A percentile compares a stretch with the other conserved stretches of the same genome.
phyloP scores from a whole-genome alignment of 2,113 vertebrate genomes.

The Nothoprocta pentlandii region DNA sequence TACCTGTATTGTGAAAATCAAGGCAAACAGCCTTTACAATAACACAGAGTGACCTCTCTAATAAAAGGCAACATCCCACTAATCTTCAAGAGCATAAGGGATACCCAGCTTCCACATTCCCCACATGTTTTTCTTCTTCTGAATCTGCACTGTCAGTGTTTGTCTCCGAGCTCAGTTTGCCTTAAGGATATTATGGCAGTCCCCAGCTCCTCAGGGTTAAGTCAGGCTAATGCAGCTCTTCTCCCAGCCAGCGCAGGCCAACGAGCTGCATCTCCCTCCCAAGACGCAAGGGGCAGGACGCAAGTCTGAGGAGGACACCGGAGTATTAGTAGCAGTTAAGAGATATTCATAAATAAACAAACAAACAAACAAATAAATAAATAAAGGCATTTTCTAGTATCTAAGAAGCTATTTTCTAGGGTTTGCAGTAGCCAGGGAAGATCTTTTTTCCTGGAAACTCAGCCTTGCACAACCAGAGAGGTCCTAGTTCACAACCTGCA shows the following conservation, averaged over 20 bases:
- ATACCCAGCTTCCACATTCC: conserved; percentile 48
- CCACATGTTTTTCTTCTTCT: conserved; percentile 7
- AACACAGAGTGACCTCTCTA: neutral
- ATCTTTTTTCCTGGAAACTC: neutral
- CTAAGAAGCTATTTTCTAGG: neutral
- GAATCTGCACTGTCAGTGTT: conserved; percentile 41
- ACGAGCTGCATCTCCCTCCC: neutral
- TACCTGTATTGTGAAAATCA: neutral
- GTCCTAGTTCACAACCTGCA: neutral
- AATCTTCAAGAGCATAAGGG: neutral
- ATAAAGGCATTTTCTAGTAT: neutral
- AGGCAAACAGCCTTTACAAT: conserved; percentile 20
- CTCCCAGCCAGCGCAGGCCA: conserved; percentile 16
- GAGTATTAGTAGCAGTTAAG: neutral
- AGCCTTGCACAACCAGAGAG: neutral
- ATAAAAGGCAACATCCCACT: conserved; percentile 2
- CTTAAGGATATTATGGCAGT: neutral
- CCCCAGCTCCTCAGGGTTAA: neutral
- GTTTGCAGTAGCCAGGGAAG: neutral
- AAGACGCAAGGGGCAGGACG: neutral
- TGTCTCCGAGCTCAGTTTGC: conserved; percentile 28
- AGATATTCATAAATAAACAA: neutral
- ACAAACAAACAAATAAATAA: neutral
- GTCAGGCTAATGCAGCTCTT: neutral
- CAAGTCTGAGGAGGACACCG: neutral